These are phyloP conservation scores for Spondyliosoma cantharus DNA, from an alignment of 2,797 vertebrate genomes.

Conservation along the genomic window DNA sequence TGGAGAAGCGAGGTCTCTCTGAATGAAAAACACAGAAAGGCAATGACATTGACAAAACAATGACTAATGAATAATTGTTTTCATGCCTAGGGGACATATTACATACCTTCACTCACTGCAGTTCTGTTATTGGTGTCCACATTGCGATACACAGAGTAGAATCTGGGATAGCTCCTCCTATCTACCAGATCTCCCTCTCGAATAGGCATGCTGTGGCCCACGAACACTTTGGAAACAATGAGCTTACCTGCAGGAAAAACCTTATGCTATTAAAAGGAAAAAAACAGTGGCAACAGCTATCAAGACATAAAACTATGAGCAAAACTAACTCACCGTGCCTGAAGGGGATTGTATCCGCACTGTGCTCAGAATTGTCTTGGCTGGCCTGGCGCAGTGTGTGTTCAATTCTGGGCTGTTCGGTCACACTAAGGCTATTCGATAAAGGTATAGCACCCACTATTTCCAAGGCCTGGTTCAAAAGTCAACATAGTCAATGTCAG, in stretches of 20 bases:
- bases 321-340: slow-evolving; percentile 77
- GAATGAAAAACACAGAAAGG: slow-evolving; percentile 41
- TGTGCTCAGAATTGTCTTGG: slow-evolving; percentile 59
- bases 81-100: not conserved
- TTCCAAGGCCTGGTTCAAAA: slow-evolving; percentile 73
- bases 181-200: slow-evolving; percentile 71
- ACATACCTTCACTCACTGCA: slow-evolving; percentile 61
- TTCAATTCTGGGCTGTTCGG: slow-evolving; percentile 83
- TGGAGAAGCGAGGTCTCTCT: slow-evolving; percentile 66
- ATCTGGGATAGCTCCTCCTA: slow-evolving; percentile 76
- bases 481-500: slow-evolving; percentile 30
- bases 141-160: slow-evolving; percentile 85
- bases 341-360: slow-evolving; percentile 72
- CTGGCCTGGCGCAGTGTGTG: slow-evolving; percentile 65
- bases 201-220: slow-evolving; percentile 82
- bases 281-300: not conserved
- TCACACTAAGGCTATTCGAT: slow-evolving; percentile 85
- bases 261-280: not conserved
- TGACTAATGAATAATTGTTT: not conserved
- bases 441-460: slow-evolving; percentile 80
- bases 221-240: slow-evolving; percentile 87
- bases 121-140: slow-evolving; percentile 54
- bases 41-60: not conserved
- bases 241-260: slow-evolving; percentile 80
- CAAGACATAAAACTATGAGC: not conserved